Conservation (phyloP, 2,797 vertebrate species). For the Galagoides demidoff region DNA sequence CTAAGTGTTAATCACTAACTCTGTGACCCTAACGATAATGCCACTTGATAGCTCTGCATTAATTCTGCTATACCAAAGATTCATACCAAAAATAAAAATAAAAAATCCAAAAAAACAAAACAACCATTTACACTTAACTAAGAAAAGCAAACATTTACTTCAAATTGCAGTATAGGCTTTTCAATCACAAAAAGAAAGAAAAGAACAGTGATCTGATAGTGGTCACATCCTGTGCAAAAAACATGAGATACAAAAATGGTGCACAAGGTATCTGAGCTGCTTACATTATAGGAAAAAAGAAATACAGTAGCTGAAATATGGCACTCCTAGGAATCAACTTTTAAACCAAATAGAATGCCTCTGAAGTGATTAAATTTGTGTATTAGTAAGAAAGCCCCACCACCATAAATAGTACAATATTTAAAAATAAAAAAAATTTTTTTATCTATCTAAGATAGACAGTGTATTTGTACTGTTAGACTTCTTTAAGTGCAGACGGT, state of each 20-base stretch:
- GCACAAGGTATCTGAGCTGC: slow-evolving; percentile 85
- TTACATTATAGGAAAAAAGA: slow-evolving; percentile 86
- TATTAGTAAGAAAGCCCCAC: slow-evolving; percentile 90
- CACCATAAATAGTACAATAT: slow-evolving; percentile 88
- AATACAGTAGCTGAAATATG: slow-evolving; percentile 87
- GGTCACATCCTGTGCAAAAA: slow-evolving; percentile 89
- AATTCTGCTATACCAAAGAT: slow-evolving; percentile 55
- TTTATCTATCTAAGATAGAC: slow-evolving; percentile 85
- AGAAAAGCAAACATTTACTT: slow-evolving; percentile 90
- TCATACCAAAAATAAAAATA: slow-evolving; percentile 39
- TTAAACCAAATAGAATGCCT: slow-evolving; percentile 89
- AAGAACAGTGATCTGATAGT: slow-evolving; percentile 88
- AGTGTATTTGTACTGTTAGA: slow-evolving; percentile 85
- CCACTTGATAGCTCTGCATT: slow-evolving; percentile 24
- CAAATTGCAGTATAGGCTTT: slow-evolving; percentile 88
- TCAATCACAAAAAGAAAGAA: slow-evolving; percentile 88
- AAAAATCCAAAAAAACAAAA: slow-evolving; percentile 49
- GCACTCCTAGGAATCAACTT: slow-evolving; percentile 84
- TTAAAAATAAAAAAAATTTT: slow-evolving; percentile 89
- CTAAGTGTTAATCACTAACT: slow-evolving; percentile 31
- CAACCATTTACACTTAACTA: slow-evolving; percentile 82
- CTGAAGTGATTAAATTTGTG: slow-evolving; percentile 82
- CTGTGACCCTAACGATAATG: slow-evolving; percentile 35
- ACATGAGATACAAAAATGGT: slow-evolving; percentile 83
- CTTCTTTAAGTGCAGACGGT: slow-evolving; percentile 86